Evolutionary conservation across 1,140 invertebrate species (phyloP).

Genomic region (Oncopodura yosiiana): DNA sequence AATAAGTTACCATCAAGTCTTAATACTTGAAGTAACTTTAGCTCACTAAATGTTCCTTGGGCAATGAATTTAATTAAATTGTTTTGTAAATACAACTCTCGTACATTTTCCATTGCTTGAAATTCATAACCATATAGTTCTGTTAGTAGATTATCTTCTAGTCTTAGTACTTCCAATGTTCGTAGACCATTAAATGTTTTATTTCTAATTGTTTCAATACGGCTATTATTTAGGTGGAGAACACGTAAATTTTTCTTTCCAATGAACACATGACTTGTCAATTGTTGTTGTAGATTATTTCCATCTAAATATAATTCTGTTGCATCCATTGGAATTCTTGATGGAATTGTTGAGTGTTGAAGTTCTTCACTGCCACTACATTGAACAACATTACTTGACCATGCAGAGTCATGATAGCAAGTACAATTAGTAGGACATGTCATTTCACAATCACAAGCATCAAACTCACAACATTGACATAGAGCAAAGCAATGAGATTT

Average conservation of each 20-base stretch:
- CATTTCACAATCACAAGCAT: constrained; percentile 88
- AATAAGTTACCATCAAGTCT: constrained; percentile 73
- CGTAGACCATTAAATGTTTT: constrained; percentile 81
- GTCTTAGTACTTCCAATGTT: constrained; percentile 65
- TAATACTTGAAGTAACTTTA: constrained; percentile 67
- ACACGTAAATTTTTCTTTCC: constrained; percentile 77
- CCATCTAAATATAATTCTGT: constrained; percentile 85
- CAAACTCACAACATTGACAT: constrained; percentile 88
- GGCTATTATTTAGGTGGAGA: constrained; percentile 73
- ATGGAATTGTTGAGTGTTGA: constrained; percentile 61
- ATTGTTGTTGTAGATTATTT: constrained; percentile 64
- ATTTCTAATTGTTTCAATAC: constrained; percentile 76
- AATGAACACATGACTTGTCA: constrained; percentile 82
- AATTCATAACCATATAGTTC: constrained; percentile 80
- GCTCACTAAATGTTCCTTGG: constrained; percentile 66
- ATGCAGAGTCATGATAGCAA: constrained; percentile 83
- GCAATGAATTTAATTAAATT: constrained; percentile 68
- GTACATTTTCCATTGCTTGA: constrained; percentile 65
- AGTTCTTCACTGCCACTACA: constrained; percentile 71
- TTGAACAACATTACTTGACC: constrained; percentile 85
- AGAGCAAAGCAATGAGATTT: constrained; percentile 84
- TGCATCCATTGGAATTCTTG: constrained; percentile 85
- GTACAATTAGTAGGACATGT: constrained; percentile 82
- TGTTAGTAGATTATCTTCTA: constrained; percentile 71
- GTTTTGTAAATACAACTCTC: constrained; percentile 77